Conservation (phyloP, 2,113 vertebrate genomes). For the Haplochromis vanheusdeni region DNA sequence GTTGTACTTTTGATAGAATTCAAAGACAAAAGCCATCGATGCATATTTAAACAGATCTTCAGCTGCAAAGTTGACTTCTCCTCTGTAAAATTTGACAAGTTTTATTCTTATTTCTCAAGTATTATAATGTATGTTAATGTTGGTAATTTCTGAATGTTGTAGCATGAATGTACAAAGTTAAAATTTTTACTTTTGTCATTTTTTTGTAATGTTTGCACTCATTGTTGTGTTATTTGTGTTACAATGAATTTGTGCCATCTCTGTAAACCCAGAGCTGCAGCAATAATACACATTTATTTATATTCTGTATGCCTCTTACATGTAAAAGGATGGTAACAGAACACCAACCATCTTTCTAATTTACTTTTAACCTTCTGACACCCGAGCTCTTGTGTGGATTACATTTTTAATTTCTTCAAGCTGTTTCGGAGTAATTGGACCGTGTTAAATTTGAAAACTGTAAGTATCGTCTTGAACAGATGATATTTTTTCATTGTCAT, state of each 20-base stretch:
- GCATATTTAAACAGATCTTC: background rate
- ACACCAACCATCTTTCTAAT: background rate
- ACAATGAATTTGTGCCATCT: background rate
- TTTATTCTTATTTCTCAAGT: background rate
- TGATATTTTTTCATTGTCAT: background rate
- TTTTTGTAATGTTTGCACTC: background rate
- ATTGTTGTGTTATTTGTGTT: background rate
- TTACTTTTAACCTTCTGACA: background rate
- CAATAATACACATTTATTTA: background rate
- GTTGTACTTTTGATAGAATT: background rate
- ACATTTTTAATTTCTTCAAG: background rate
- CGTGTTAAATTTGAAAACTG: background rate
- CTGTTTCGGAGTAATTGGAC: background rate
- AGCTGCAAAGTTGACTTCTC: background rate
- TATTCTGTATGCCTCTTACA: background rate
- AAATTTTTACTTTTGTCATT: fast-evolving
- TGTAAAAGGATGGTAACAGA: background rate
- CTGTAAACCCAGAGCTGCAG: background rate
- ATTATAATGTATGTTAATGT: background rate
- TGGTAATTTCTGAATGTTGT: background rate
- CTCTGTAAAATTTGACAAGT: background rate
- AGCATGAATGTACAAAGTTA: background rate
- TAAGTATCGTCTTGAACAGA: background rate
- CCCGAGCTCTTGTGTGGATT: background rate
- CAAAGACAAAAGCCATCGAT: background rate